These are phyloP conservation scores for Charaxes varanes DNA, from an alignment of 1,140 invertebrate genomes.

Conservation along the genomic window DNA sequence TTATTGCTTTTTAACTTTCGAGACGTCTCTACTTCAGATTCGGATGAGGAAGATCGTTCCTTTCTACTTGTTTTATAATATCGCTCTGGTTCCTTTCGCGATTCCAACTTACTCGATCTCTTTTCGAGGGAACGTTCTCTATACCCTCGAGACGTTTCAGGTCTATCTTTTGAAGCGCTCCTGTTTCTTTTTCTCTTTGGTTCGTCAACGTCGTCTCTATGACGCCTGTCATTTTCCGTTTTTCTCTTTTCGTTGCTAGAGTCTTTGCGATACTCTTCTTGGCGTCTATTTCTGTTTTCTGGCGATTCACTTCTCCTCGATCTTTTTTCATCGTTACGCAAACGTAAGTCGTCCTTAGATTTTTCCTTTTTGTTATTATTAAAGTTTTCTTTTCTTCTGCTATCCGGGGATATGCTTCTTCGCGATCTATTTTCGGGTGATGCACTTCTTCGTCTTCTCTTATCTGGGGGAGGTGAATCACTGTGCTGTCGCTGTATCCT, in stretches of 20 bases:
- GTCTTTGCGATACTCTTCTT: conserved; percentile 26
- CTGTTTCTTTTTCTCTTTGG: conserved; percentile 34
- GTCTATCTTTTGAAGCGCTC: conserved; percentile 32
- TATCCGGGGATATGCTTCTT: conserved; percentile 35
- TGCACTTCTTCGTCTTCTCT: conserved; percentile 39
- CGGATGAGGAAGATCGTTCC: conserved; percentile 33
- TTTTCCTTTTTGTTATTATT: conserved; percentile 38
- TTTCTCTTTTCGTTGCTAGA: conserved; percentile 34
- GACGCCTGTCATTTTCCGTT: conserved; percentile 32
- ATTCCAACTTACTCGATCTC: conserved; percentile 32
- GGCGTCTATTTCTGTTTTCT: conserved; percentile 31
- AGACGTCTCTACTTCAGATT: conserved; percentile 38
- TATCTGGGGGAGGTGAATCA: conserved; percentile 47
- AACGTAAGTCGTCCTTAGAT: conserved; percentile 24
- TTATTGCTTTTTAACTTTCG: conserved; percentile 34
- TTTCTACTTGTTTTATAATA: conserved; percentile 36
- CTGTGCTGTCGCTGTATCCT: conserved; percentile 28
- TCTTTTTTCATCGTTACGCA: conserved; percentile 18
- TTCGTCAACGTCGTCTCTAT: conserved; percentile 31
- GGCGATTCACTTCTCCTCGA: conserved; percentile 36
- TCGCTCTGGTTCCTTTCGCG: conserved; percentile 35
- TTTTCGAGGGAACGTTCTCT: conserved; percentile 29
- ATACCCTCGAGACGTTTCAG: conserved; percentile 35
- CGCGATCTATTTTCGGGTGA: conserved; percentile 37
- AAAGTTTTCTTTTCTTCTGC: conserved; percentile 32